Percentiles rank a stretch among this genome's conserved stretches.
These are phyloP conservation scores for Sylvietta virens DNA, from an alignment of 2,113 vertebrate species.

Conservation along the genomic window DNA sequence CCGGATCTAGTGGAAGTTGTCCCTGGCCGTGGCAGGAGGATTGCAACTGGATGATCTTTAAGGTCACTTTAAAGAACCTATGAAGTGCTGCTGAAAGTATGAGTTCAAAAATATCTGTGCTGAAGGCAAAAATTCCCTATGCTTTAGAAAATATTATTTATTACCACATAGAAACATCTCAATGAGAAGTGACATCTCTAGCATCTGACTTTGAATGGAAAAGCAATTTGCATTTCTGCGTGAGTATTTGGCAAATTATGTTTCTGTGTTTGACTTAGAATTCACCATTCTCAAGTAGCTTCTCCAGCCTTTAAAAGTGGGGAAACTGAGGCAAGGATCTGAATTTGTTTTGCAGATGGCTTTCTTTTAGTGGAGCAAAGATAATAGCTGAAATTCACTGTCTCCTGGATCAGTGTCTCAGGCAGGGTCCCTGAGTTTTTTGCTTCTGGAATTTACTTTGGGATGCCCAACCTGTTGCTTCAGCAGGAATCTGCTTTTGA, in stretches of 20 bases:
- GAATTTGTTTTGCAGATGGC: background rate
- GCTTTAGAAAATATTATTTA: background rate
- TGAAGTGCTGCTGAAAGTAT: background rate
- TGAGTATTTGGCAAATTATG: background rate
- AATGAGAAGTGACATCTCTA: background rate
- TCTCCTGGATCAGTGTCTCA: background rate
- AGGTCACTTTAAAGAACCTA: background rate
- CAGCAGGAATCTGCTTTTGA: background rate
- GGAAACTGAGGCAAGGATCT: background rate
- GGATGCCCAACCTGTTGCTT: background rate
- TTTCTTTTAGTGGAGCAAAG: background rate
- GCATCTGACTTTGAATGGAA: background rate
- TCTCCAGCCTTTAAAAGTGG: background rate
- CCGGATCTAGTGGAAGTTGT: background rate
- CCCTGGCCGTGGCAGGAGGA: background rate
- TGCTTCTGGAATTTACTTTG: background rate
- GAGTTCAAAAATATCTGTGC: background rate
- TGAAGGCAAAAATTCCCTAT: background rate
- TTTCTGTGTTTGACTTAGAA: background rate
- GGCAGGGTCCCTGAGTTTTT: background rate
- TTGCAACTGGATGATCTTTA: background rate
- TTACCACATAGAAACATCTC: background rate
- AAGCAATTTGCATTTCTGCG: background rate
- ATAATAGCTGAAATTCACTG: background rate
- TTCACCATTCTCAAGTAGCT: background rate